Percentiles rank a stretch among this genome's conserved stretches.
phyloP scores from a whole-genome alignment of 1,140 invertebrate species.

The Pseudomyrmex concolor region DNA sequence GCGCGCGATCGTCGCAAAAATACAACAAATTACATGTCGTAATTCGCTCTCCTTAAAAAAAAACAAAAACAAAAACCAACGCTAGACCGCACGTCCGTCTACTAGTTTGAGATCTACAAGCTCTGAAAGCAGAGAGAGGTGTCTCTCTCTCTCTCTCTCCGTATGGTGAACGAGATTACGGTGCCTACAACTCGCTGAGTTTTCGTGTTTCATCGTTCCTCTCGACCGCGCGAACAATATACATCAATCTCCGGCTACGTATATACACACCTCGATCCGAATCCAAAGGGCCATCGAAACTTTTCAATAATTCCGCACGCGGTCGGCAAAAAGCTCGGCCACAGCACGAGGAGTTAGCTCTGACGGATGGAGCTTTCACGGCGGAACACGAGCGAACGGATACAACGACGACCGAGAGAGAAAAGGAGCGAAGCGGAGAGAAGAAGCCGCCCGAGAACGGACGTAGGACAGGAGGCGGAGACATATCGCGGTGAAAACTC shows the following conservation, averaged over 20 bases:
- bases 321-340: slow-evolving; percentile 36
- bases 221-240: neutral
- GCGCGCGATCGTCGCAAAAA: slow-evolving; percentile 24
- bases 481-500: slow-evolving; percentile 67
- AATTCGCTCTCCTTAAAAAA: neutral
- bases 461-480: slow-evolving; percentile 39
- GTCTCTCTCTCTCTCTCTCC: neutral
- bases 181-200: slow-evolving; percentile 27
- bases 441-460: slow-evolving; percentile 33
- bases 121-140: neutral
- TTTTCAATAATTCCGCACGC: slow-evolving; percentile 70
- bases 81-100: slow-evolving; percentile 15
- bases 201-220: slow-evolving; percentile 15
- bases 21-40: slow-evolving; percentile 48
- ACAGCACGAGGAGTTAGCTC: neutral
- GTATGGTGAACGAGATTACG: neutral
- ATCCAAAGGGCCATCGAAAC: slow-evolving; percentile 63
- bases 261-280: slow-evolving; percentile 6
- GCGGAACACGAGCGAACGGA: slow-evolving; percentile 1
- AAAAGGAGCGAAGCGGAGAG: slow-evolving; percentile 8
- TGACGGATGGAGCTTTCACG: slow-evolving; percentile 24
- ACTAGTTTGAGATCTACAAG: neutral
- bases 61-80: neutral
- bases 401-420: neutral
- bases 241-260: slow-evolving; percentile 63